Evolutionary conservation across 2,797 vertebrate genomes (phyloP).

Genomic region (Vireo griseus): DNA sequence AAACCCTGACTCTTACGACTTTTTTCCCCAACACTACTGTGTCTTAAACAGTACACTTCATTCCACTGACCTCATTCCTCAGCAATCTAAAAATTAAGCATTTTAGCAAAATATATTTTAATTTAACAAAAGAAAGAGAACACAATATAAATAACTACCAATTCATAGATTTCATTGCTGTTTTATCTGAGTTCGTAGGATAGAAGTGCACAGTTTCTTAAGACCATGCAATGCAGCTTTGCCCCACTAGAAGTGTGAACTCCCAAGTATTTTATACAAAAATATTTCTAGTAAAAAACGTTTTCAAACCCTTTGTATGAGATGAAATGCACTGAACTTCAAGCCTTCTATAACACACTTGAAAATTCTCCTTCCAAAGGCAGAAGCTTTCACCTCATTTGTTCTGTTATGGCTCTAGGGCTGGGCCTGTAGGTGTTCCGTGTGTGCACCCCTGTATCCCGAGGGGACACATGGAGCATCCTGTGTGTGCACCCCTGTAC

Average conservation of each 20-base stretch:
- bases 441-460: background rate
- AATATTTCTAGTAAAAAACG: background rate
- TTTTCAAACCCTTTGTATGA: background rate
- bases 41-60: background rate
- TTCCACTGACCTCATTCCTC: background rate
- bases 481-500: too few relatives aligned
- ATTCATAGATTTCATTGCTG: background rate
- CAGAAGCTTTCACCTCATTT: background rate
- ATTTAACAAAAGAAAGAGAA: background rate
- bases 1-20: background rate
- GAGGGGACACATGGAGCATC: background rate
- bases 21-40: background rate
- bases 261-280: background rate
- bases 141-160: background rate
- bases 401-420: rapidly evolving
- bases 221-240: background rate
- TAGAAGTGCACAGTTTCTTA: background rate
- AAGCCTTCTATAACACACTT: background rate
- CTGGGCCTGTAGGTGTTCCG: rapidly evolving
- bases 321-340: background rate
- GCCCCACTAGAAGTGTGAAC: background rate
- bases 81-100: background rate
- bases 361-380: background rate
- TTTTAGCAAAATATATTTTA: background rate
- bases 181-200: background rate